Base-by-base conservation (phyloP, 2,113 vertebrate species). In the Malaclemys terrapin region DNA sequence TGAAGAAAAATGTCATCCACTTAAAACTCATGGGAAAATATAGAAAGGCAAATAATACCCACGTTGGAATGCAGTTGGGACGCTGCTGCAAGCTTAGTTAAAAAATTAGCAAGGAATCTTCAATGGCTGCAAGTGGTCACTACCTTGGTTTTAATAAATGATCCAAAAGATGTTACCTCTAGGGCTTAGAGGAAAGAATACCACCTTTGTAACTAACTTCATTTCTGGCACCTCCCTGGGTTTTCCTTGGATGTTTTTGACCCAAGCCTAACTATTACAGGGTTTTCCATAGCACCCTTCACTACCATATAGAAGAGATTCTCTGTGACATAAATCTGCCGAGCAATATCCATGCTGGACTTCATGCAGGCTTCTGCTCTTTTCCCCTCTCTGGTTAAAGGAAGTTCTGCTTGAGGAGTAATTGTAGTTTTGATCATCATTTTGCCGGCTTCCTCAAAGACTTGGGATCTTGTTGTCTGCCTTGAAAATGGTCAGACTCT, bases 361-460 rank as follows among this genome's bases (percentile, higher is more conserved):
- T 24, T 38, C 22, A 45, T 45, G 22, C 20, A 45, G 5, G 45
- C 38, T 45, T 76, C 22, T 45, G 22, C 24, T 76, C 42, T 12
- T 27, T 42, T 45, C 42, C 24, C 42, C 38, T 76, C 24, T 12
- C 12, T 38, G 19, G 69, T 38, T 22, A 38, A 72, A 22, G 69
- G 69, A 38, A n/a, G 20, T 19, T 72, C 20, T 27, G 3, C 25
- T 76, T 45, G 8, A 6, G 9, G 27, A 0, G 0, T 57, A 69
- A 9, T 25, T 82, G 88, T 38, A 53, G 42, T 47, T 76, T 69
- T 45, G 81, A 87, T 5, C 35, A 20, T 19, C 25, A 10, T 2
- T 1, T 5, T 4, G 62, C 42, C 17, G 5, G 14, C 0, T 81
- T 27, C 59, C 42, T 59, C 24, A 0, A 2, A 3, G 31, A 3